phyloP scores from a whole-genome alignment of 1,140 invertebrate genomes.

The Drosophila subpulchrella region DNA sequence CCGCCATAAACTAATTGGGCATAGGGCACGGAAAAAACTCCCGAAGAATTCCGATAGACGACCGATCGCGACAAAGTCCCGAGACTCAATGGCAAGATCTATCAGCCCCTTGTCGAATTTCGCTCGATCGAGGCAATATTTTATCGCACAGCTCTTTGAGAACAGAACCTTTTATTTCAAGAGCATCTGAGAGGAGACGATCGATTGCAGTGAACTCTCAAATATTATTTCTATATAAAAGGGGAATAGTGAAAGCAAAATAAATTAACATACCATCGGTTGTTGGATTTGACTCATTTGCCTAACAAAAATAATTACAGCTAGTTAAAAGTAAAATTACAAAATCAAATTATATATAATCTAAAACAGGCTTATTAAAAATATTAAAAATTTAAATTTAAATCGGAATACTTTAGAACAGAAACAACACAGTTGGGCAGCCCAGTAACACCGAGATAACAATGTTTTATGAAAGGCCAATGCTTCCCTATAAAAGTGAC shows the following conservation, averaged over 20 bases:
- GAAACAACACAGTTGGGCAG: background rate
- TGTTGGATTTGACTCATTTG: no score
- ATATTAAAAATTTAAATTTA: background rate
- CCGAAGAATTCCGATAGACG: constrained; percentile 13
- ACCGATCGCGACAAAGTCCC: constrained; percentile 37
- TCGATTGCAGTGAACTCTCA: background rate
- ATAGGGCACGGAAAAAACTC: constrained; percentile 5
- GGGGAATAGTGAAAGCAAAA: constrained; percentile 8
- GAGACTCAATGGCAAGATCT: constrained; percentile 50
- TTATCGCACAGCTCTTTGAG: constrained; percentile 8
- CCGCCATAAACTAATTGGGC: constrained; percentile 33
- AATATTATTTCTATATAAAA: background rate
- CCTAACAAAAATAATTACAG: background rate
- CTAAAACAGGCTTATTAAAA: no score
- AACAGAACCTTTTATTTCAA: constrained; percentile 23
- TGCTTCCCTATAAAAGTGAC: constrained; percentile 53
- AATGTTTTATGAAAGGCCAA: constrained; percentile 12
- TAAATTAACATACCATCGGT: background rate
- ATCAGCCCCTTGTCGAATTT: constrained; percentile 53
- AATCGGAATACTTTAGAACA: background rate
- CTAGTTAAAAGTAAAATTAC: no score
- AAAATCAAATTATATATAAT: no score
- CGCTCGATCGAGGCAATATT: constrained; percentile 50
- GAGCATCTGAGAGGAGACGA: constrained; percentile 26
- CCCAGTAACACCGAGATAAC: constrained; percentile 23